Base-by-base conservation (phyloP, 2,797 vertebrate species). In the Psittacula echo region DNA sequence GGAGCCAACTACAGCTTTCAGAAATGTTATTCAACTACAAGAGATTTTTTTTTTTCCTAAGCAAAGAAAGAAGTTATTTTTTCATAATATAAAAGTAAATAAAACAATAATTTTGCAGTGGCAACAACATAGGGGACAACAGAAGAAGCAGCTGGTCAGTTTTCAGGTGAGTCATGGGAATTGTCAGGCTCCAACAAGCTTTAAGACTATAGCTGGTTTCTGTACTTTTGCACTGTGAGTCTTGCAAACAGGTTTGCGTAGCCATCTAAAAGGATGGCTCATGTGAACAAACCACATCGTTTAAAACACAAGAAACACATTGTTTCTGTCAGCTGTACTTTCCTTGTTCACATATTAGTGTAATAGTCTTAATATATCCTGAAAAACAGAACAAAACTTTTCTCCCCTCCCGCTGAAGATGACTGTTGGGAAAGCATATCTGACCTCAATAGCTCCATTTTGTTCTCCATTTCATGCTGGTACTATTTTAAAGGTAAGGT, bases 131-230 rank as follows among this genome's bases (percentile, higher is more conserved):
- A 24, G 21, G 13, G 51, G 16, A 20, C 21, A 48, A n/a, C 0
- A 3, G 10, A 5, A 12, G 21, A 56, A 85, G 48, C 20, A 56
- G 26, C 9, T 77, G n/a, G 56, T 21, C 0, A 0, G 4, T 61
- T 65, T 85, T 95, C 48, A 85, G n/a, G 24, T 80, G 89, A 89
- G 41, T 48, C 1, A 2, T 14, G 37, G 54, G 12, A 37, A 16
- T 65, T 72, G 53, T 48, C 70, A 65, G 37, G 6, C 8, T 65
- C 39, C 65, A 34, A n/a, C 2, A 20, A 47, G 15, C 30, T 48
- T 51, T 51, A 11, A 37, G 56, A 85, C 32, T 24, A 19, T 83
- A 90, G 85, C 70, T 91, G 70, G 13, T 73, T 79, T 89, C 85
- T 91, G 66, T 65, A 11, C 26, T 5, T 41, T 78, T 81, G 34